Base-by-base conservation (phyloP, 2,797 vertebrate genomes). In the Carduelis carduelis region DNA sequence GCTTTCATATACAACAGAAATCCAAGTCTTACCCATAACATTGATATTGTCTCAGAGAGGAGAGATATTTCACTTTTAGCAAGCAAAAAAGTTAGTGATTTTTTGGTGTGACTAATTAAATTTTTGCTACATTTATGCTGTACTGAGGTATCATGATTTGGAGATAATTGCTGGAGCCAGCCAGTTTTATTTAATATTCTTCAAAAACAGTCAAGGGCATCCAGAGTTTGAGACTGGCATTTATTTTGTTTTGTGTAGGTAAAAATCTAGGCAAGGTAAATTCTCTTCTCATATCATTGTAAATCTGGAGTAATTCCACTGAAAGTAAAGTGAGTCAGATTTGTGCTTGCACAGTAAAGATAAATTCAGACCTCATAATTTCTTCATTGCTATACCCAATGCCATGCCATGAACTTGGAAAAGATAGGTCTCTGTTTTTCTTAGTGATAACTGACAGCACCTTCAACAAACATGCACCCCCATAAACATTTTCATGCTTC, bases 31-130 rank as follows among this genome's bases (percentile, higher is more conserved):
- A 83, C 74, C 65, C 30, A 26, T 61, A 93, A 68, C 32, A 77
- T 11, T 89, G 87, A 34, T 65, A 52, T 72, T 93, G 88, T 85
- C 79, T 53, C 65, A 82, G 27, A 53, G 57, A 91, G 9, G 41
- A 70, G 22, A 68, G 22, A 37, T 76, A 74, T 87, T 96, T 96
- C 65, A 80, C 46, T 92, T 86, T 68, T 59, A 89, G 74, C 64
- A 87, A 77, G 47, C 39, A 87, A 88, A 17, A 56, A 90, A 92
- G 20, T 35, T 76, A 50, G 49, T 63, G 56, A 68, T 91, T 96
- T 93, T 96, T 91, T 93, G 37, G 32, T 94, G 63, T 59, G 49
- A 91, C 65, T 96, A 97, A 96, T 93, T 94, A 94, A 47, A 35
- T 80, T 96, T 92, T 95, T 91, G 44, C 59, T 87, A 50, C 80